These are phyloP conservation scores for Bombus waltoni DNA, from an alignment of 1,140 invertebrate genomes.

Conservation along the genomic window DNA sequence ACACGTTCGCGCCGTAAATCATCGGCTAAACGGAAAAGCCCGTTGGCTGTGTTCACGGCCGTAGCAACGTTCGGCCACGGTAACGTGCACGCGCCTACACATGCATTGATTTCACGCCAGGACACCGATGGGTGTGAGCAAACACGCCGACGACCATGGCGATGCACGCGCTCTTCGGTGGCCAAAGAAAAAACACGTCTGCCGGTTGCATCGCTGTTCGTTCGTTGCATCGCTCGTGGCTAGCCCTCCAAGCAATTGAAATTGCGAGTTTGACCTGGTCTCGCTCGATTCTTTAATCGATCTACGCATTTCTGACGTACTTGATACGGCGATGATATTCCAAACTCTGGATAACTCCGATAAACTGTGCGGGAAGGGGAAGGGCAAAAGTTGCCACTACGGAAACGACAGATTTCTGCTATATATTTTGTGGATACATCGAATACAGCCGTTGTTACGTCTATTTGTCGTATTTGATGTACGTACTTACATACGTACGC, in stretches of 20 bases:
- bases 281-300: constrained; percentile 25
- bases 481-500: no score
- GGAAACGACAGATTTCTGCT: no score
- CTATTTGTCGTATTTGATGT: no score
- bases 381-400: no score
- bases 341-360: no score
- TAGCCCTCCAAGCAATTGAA: not conserved
- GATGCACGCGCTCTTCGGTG: not conserved
- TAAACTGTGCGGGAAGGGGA: no score
- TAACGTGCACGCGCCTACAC: constrained; percentile 47
- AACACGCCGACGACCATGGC: constrained; percentile 19
- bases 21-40: constrained; percentile 76
- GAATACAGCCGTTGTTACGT: no score
- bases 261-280: not conserved
- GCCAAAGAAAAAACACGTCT: not conserved
- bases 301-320: not conserved
- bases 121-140: constrained; percentile 30
- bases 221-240: not conserved
- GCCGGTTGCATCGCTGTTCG: not conserved
- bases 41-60: constrained; percentile 67
- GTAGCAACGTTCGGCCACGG: constrained; percentile 38
- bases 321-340: no score
- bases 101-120: constrained; percentile 45
- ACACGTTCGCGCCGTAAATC: constrained; percentile 78
- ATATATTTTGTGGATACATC: no score